Evolutionary conservation across 2,888 invertebrate species (phyloP), one percentile per base, ranked within the genome.

Genomic region (Caenorhabditis sp.): DNA sequence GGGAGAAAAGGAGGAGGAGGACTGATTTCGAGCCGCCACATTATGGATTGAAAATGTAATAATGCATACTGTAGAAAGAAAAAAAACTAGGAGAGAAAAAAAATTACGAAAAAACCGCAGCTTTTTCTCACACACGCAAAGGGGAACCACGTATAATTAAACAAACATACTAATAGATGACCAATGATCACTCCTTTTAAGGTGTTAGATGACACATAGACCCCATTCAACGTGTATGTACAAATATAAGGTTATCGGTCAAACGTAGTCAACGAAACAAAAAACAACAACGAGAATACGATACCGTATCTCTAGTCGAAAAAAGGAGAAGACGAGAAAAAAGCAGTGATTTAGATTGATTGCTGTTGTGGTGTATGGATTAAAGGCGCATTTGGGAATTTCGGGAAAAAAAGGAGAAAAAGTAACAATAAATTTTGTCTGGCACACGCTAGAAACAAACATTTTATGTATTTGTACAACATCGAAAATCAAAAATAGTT

Each of bases 351-450:
- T 43, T 43, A 43, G 43, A 43, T 43, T 43, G 43, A 43, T 43
- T 43, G 43, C 43, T 43, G 43, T 17, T 17, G 43, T 43, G 43
- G 6, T 17, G 43, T 43, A 43, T 43, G 43, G 43, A 43, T 43
- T 43, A 43, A 43, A 43, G 43, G 43, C 43, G 43, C 43, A 43
- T 43, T 43, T 43, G 43, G 43, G 43, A 43, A 43, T 43, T 43
- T 43, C 8, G 8, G 43, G 14, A 10, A 31, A 31, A 43, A 43
- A 3, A 43, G n/a, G n/a, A n/a, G n/a, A 43, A 43, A 43, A 43
- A 43, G 43, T 43, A 10, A 43, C 43, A 43, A 43, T 43, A 43
- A 43, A 43, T 43, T 43, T 43, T 43, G 43, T 43, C 43, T 43
- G 17, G 43, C 17, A 17, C 17, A 14, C 17, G 36, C 14, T 10